phyloP scores from a whole-genome alignment of 2,797 vertebrate species.

The Sebastes miniatus region DNA sequence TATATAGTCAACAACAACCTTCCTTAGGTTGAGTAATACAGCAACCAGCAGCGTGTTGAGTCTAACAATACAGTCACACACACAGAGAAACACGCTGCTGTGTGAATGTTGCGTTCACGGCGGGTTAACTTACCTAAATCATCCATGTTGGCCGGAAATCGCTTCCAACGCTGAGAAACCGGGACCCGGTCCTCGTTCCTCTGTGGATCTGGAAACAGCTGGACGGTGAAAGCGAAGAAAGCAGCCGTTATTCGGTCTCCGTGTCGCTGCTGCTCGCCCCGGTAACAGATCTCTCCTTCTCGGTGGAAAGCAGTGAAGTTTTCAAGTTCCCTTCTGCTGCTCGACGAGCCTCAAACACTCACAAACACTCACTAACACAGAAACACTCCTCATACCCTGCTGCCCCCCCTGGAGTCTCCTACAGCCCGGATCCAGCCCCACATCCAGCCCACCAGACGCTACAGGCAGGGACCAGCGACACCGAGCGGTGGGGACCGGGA shows the following conservation, averaged over 20 bases:
- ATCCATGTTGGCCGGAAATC: constrained; percentile 81
- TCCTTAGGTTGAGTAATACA: accelerated
- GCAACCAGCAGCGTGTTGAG: background rate
- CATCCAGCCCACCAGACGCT: constrained; percentile 17
- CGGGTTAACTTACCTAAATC: constrained; percentile 81
- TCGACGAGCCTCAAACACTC: constrained; percentile 48
- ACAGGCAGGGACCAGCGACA: constrained; percentile 26
- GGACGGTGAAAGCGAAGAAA: background rate
- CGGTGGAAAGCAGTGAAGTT: constrained; percentile 69
- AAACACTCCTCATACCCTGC: constrained; percentile 20
- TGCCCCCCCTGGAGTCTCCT: constrained; percentile 45
- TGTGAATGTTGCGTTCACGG: constrained; percentile 41
- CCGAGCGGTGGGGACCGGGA: constrained; percentile 5
- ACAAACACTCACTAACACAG: constrained; percentile 19
- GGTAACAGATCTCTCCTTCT: background rate
- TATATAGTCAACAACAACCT: background rate
- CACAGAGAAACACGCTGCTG: background rate
- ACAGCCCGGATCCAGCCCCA: constrained; percentile 48
- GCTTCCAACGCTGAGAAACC: constrained; percentile 41
- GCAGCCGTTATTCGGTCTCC: constrained; percentile 15
- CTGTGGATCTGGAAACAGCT: constrained; percentile 32
- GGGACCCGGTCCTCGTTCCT: constrained; percentile 47
- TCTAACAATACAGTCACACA: background rate
- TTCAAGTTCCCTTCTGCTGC: constrained; percentile 64
- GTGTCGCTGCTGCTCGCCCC: background rate